Conservation (phyloP, 2,113 vertebrate genomes). For the Lycocorax pyrrhopterus region DNA sequence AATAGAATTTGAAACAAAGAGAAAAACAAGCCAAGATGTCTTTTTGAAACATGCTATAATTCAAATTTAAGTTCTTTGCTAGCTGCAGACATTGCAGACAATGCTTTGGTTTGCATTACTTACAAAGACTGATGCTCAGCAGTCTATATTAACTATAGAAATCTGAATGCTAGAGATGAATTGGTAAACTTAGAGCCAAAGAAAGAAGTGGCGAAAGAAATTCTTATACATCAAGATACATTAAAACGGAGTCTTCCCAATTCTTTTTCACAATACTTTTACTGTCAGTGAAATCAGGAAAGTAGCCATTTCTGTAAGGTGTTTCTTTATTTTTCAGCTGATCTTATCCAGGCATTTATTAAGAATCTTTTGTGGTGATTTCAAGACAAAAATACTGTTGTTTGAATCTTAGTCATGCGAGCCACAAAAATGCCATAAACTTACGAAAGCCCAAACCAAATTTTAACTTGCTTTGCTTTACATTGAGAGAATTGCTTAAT, state of each 20-base stretch:
- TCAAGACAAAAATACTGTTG: not conserved
- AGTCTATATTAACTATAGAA: not conserved
- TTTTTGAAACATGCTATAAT: not conserved
- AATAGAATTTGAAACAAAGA: not conserved
- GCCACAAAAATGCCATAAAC: not conserved
- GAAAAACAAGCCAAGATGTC: not conserved
- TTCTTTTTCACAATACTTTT: not conserved
- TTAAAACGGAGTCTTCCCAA: not conserved
- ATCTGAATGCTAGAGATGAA: not conserved
- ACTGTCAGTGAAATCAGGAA: not conserved
- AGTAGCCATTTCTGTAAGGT: not conserved
- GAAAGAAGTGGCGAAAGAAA: not conserved
- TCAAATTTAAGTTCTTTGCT: not conserved
- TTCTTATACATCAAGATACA: not conserved
- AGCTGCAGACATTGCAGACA: not conserved
- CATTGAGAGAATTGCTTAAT: not conserved
- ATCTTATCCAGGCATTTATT: not conserved
- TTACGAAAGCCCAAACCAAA: not conserved
- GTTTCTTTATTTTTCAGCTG: not conserved
- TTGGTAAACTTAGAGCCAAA: not conserved
- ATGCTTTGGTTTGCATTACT: not conserved
- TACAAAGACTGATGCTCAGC: not conserved
- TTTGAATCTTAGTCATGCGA: not conserved
- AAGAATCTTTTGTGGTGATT: not conserved
- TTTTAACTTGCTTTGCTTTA: not conserved